Conservation (phyloP, 1,140 invertebrate genomes). For the Pseudomyrmex dendroicus region DNA sequence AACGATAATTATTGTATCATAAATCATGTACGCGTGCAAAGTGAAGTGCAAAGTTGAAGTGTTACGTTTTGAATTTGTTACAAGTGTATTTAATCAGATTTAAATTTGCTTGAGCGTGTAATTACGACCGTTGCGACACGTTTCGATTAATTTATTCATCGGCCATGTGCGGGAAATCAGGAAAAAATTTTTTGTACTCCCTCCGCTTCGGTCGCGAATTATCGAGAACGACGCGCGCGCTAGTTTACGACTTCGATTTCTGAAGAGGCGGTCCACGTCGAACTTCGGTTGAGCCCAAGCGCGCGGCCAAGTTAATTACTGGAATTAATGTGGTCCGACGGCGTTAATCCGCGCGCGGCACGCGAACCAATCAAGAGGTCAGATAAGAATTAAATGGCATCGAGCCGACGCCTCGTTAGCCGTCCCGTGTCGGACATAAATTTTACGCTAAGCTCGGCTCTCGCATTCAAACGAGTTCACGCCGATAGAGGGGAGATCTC, state of each 20-base stretch:
- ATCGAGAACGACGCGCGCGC: constrained; percentile 32
- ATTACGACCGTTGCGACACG: not conserved
- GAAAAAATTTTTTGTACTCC: constrained; percentile 50
- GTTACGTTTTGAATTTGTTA: not conserved
- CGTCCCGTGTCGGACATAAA: constrained; percentile 75
- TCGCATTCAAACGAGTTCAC: constrained; percentile 66
- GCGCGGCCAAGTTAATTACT: constrained; percentile 71
- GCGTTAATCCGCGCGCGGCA: constrained; percentile 76
- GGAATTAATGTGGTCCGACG: constrained; percentile 73
- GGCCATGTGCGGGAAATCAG: not conserved
- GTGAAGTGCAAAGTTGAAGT: constrained; percentile 32
- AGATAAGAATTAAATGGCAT: constrained; percentile 81
- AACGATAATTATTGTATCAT: constrained; percentile 38
- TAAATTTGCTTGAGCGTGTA: not conserved
- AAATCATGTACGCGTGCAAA: constrained; percentile 37
- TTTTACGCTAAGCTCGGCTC: constrained; percentile 68
- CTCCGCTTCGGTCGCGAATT: constrained; percentile 24
- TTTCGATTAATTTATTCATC: not conserved
- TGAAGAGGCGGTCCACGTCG: constrained; percentile 30
- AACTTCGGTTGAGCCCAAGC: constrained; percentile 58
- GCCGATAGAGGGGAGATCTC: constrained; percentile 55
- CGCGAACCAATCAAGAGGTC: constrained; percentile 77
- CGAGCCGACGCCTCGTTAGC: constrained; percentile 77
- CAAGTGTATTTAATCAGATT: constrained; percentile 4
- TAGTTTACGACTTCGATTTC: constrained; percentile 41